A percentile compares a stretch with the other conserved stretches of the same genome.
Evolutionary conservation across 2,888 invertebrate species (phyloP).

Genomic region (Caradrina kadenii): DNA sequence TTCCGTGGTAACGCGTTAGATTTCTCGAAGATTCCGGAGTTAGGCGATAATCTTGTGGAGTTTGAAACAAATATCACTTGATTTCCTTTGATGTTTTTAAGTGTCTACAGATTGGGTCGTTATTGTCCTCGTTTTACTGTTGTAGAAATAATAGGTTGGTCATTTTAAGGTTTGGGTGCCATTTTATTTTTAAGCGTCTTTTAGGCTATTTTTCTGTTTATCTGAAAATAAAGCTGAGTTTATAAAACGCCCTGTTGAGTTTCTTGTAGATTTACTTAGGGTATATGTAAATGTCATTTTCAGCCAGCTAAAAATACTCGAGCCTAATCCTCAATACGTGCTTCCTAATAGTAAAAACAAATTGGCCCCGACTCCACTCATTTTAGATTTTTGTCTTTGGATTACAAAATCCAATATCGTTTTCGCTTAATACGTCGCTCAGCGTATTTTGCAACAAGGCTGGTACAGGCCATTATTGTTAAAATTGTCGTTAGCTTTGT

Average conservation of each 20-base stretch:
- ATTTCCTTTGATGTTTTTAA: slow-evolving; percentile 42
- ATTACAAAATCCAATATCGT: slow-evolving; percentile 41
- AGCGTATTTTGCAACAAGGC: slow-evolving; percentile 51
- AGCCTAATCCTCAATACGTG: slow-evolving; percentile 1
- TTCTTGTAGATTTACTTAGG: neutral
- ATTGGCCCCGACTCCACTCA: neutral
- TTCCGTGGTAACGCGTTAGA: slow-evolving; percentile 51
- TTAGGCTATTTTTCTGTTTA: neutral
- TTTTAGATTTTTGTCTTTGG: slow-evolving; percentile 5
- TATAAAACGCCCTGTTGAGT: neutral
- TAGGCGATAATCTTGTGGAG: slow-evolving; percentile 39
- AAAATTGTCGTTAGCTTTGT: slow-evolving; percentile 60
- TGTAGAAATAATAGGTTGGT: slow-evolving; percentile 3
- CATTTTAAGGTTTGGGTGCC: slow-evolving; percentile 10
- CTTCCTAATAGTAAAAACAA: slow-evolving; percentile 2
- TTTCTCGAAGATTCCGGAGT: slow-evolving; percentile 35
- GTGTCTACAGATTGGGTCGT: slow-evolving; percentile 17
- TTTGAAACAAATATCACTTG: slow-evolving; percentile 43
- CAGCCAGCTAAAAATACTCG: neutral
- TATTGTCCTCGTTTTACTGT: slow-evolving; percentile 28
- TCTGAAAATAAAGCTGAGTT: neutral
- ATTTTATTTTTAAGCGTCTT: neutral
- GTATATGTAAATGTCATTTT: slow-evolving; percentile 2
- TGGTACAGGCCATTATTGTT: slow-evolving; percentile 56
- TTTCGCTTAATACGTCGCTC: slow-evolving; percentile 50